phyloP scores from a whole-genome alignment of 2,797 vertebrate genomes.

The Hoplostethus atlanticus region DNA sequence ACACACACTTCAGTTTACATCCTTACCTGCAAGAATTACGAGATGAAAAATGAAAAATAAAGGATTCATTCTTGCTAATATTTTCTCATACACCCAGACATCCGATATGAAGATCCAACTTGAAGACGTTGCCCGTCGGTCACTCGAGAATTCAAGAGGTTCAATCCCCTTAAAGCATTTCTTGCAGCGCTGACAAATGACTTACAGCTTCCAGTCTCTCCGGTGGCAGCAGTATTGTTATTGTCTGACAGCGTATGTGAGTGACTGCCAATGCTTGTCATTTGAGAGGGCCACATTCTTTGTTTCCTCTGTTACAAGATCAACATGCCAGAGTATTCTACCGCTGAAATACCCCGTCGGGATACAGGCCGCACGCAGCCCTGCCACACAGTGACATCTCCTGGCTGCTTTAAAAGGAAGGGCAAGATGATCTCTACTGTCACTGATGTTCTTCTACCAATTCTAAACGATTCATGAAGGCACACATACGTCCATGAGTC shows the following conservation, averaged over 20 bases:
- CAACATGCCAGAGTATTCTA: slow-evolving; percentile 73
- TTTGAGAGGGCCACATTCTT: slow-evolving; percentile 71
- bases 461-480: slow-evolving; percentile 11
- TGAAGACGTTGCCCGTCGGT: slow-evolving; percentile 24
- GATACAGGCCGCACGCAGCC: slow-evolving; percentile 51
- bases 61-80: slow-evolving; percentile 63
- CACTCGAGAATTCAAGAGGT: slow-evolving; percentile 47
- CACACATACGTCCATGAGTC: not conserved
- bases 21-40: slow-evolving; percentile 73
- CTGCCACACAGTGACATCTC: not conserved
- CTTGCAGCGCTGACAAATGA: slow-evolving; percentile 51
- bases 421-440: not conserved
- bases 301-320: slow-evolving; percentile 65
- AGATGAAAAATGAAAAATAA: slow-evolving; percentile 54
- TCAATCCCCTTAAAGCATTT: slow-evolving; percentile 59
- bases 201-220: slow-evolving; percentile 36
- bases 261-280: slow-evolving; percentile 69
- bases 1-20: slow-evolving; percentile 2
- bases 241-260: slow-evolving; percentile 68
- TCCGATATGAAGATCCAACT: slow-evolving; percentile 46
- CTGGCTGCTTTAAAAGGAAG: slow-evolving; percentile 7
- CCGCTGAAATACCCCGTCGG: slow-evolving; percentile 69
- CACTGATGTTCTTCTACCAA: not conserved
- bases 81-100: slow-evolving; percentile 15
- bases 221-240: slow-evolving; percentile 55